Conservation (phyloP, 2,888 invertebrate species). For the Endomychus coccineus region DNA sequence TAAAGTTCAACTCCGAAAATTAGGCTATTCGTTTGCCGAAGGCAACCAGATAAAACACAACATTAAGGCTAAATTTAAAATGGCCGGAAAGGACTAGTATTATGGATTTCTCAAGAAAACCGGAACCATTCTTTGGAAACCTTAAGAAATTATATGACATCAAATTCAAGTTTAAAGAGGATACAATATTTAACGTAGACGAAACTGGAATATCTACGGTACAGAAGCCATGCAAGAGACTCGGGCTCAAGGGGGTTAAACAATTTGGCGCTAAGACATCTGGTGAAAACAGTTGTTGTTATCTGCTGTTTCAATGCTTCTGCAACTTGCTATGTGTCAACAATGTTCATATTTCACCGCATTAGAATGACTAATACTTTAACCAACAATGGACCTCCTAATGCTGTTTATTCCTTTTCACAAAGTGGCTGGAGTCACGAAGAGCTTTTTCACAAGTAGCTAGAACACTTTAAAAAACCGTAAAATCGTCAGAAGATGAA, state of each 20-base stretch:
- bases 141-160: conserved; percentile 2
- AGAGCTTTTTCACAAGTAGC: conserved; percentile 11
- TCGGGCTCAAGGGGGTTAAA: conserved; percentile 5
- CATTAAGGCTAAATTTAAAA: too few relatives aligned
- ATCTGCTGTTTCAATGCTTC: conserved; percentile 8
- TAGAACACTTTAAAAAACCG: conserved; percentile 12
- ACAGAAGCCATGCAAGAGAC: conserved; percentile 7
- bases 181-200: conserved; percentile 5
- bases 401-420: conserved; percentile 12
- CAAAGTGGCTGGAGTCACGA: conserved; percentile 12
- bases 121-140: conserved; percentile 11
- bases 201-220: conserved; percentile 6
- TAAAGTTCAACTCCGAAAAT: too few relatives aligned
- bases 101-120: too few relatives aligned
- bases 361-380: conserved; percentile 4
- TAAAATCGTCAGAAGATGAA: conserved; percentile 6
- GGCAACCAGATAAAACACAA: too few relatives aligned
- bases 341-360: conserved; percentile 8
- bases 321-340: conserved; percentile 8
- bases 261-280: conserved; percentile 10
- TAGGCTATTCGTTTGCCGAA: too few relatives aligned
- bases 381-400: conserved; percentile 4
- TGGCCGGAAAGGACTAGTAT: too few relatives aligned
- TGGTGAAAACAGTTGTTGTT: conserved; percentile 5
- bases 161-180: conserved; percentile 4